Base-by-base conservation (phyloP, 2,888 invertebrate genomes). In the Eristalis intricaria region DNA sequence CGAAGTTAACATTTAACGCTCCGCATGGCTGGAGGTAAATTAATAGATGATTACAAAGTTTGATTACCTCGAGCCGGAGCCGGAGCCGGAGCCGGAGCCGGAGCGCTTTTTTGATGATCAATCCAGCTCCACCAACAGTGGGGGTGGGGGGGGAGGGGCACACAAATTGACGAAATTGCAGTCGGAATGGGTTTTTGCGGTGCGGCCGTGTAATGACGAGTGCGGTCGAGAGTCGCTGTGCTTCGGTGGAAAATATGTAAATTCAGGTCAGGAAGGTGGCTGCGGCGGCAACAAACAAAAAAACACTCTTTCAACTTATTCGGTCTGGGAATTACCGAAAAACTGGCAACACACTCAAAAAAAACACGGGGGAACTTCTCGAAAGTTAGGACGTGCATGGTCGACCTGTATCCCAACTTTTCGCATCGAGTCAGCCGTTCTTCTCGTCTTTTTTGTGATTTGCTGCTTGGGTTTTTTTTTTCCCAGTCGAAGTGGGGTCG, bases 41-140 rank as follows among this genome's bases (percentile, higher is more conserved):
- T 86, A 83, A 86, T 83, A 75, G 83, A 79, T 83, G 83, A 86
- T 86, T 86, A 82, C 86, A 82, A 86, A 82, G 65, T 82, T 82
- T 86, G 86, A 86, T 86, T 86, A 79, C 78, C 78, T 70, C 75
- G 70, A 79, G 73, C 50, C 50, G 43, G 74, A n/a, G n/a, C n/a
- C n/a, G n/a, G n/a, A n/a, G n/a, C n/a, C n/a, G n/a, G n/a, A n/a
- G n/a, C n/a, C n/a, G n/a, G n/a, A n/a, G 70, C 58, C 66, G 69
- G 69, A 63, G 61, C 13, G 61, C 40, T 11, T 50, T 40, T 84
- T 58, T 68, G 69, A 40, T 26, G 69, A 56, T 81, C 60, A 65
- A 56, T 60, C 26, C 80, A 35, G n/a, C 60, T n/a, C 13, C 10
- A 1, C 19, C 73, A 2, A 7, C 32, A 10, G 32, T 8, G 32